Base-by-base conservation (phyloP, 2,888 invertebrate species). In the Xestia ashworthii region DNA sequence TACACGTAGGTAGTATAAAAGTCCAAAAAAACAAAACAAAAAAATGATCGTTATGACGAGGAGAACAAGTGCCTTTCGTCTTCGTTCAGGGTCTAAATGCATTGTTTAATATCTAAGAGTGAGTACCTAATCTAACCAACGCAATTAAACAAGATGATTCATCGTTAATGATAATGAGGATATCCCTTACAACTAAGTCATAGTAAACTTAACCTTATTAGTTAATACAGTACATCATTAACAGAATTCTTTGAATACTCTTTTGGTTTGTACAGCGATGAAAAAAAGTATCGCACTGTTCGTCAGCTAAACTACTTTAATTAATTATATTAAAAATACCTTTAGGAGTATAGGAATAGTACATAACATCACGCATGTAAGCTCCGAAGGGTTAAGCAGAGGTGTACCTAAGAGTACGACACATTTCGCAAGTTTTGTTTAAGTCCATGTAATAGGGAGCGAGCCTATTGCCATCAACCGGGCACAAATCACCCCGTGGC, bases 221-320 rank as follows among this genome's bases (percentile, higher is more conserved):
- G 81, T 82, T 81, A 82, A 82, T 41, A 66, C 68, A 82, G 71
- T 55, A 41, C 41, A 12, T 22, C 77, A 70, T 81, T 82, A 81
- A 66, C 60, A 14, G 69, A 78, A 78, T 81, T 78, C 78, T 81
- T 73, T 53, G 65, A 82, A 82, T 82, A 81, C 19, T 66, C 25
- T 38, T 78, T 60, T 68, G 62, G 78, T 60, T 46, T 32, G 76
- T 70, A 79, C 79, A 75, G 32, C 14, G 55, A 64, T 0, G n/a
- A 67, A 48, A 81, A 80, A 50, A 79, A 16, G 75, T 81, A 38
- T 67, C 25, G 60, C 3, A 14, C 3, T 25, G 25, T 3, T 62
- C 38, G 9, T 1, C n/a, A 14, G 19, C 46, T 32, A 19, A n/a
- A 55, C 25, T n/a, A 46, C 12, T 70, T 5, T n/a, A 11, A 73